phyloP scores from a whole-genome alignment of 2,113 vertebrate species.

The Neogobius melanostomus region DNA sequence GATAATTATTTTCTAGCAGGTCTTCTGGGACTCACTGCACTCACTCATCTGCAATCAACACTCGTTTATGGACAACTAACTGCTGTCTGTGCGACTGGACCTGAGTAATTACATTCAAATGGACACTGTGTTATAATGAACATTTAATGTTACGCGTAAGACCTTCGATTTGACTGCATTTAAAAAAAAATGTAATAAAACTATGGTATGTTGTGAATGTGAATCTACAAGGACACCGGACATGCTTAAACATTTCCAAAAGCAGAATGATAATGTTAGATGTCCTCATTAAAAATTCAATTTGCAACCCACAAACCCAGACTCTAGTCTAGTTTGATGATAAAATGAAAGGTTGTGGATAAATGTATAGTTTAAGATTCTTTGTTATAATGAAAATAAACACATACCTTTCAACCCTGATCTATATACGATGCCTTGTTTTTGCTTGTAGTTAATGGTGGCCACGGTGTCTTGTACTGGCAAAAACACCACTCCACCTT shows the following conservation, averaged over 20 bases:
- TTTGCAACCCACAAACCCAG: background rate
- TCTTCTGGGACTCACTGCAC: background rate
- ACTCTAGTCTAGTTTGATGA: background rate
- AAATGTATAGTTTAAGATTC: too few relatives aligned
- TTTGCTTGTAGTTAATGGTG: too few relatives aligned
- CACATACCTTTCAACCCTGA: too few relatives aligned
- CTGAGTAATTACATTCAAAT: constrained; percentile 24
- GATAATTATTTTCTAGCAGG: background rate
- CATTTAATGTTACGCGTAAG: background rate
- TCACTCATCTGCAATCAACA: constrained; percentile 32
- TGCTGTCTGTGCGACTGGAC: constrained; percentile 21
- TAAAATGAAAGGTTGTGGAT: background rate
- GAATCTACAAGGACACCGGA: constrained; percentile 17
- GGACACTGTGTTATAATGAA: background rate
- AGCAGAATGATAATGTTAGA: constrained; percentile 10
- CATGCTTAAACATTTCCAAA: constrained; percentile 12
- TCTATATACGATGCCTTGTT: too few relatives aligned
- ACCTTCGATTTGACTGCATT: background rate
- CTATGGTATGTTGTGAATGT: background rate
- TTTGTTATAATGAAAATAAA: too few relatives aligned
- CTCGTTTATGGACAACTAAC: constrained; percentile 12
- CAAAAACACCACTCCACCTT: too few relatives aligned
- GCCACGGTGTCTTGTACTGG: too few relatives aligned
- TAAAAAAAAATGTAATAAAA: background rate
- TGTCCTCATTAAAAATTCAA: background rate